phyloP scores from a whole-genome alignment of 1,140 invertebrate genomes.

The Drosophila lacertosa region DNA sequence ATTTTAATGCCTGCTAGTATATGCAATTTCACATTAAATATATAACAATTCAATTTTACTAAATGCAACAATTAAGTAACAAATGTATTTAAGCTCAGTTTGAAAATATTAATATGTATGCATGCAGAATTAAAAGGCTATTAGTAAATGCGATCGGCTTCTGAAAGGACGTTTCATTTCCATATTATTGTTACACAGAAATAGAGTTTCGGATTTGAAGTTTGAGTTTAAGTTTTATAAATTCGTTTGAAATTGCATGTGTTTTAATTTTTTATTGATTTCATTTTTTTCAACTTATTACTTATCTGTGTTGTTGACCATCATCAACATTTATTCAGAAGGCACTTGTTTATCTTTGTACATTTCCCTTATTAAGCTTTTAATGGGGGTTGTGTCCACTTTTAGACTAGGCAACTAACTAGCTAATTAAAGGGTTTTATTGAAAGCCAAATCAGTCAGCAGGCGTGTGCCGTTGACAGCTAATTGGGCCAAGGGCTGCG shows the following conservation, averaged over 20 bases:
- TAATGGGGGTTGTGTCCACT: constrained; percentile 16
- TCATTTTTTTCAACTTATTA: constrained; percentile 1
- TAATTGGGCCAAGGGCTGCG: constrained; percentile 15
- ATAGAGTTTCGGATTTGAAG: constrained; percentile 6
- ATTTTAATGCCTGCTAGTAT: constrained; percentile 28
- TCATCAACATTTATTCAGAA: constrained; percentile 52
- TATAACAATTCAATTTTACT: constrained; percentile 48
- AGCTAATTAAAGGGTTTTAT: constrained; percentile 51
- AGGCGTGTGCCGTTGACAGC: constrained; percentile 28
- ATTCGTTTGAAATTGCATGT: constrained; percentile 19
- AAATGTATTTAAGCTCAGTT: constrained; percentile 44
- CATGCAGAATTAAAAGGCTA: constrained; percentile 2
- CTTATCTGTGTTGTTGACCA: constrained; percentile 9
- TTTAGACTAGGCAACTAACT: constrained; percentile 43
- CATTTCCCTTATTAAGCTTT: constrained; percentile 14
- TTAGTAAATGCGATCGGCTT: constrained; percentile 40
- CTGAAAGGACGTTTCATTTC: constrained; percentile 7
- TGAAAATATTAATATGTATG: neutral
- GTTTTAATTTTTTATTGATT: neutral
- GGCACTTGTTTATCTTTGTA: constrained; percentile 55
- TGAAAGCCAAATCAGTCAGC: constrained; percentile 13
- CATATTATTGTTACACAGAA: constrained; percentile 26
- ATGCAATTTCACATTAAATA: constrained; percentile 17
- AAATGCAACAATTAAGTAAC: constrained; percentile 78
- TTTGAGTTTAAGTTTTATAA: constrained; percentile 1